phyloP scores from a whole-genome alignment of 2,797 vertebrate genomes.

The Poeciliopsis gracilis region DNA sequence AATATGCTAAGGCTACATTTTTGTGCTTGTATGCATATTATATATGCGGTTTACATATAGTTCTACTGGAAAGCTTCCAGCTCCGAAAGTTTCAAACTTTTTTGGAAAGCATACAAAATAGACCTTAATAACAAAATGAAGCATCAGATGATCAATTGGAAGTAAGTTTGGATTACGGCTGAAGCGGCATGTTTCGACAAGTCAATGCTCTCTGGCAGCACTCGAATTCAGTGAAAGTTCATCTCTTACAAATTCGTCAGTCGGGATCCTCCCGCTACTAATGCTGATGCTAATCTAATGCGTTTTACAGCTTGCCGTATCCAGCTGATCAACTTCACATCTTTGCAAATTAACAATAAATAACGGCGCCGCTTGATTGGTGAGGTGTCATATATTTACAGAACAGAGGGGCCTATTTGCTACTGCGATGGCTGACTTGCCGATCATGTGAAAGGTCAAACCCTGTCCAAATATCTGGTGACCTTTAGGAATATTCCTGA shows the following conservation, averaged over 20 bases:
- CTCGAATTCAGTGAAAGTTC: neutral
- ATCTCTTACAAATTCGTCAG: neutral
- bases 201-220: neutral
- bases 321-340: constrained; percentile 34
- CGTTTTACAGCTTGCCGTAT: neutral
- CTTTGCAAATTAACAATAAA: constrained; percentile 28
- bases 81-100: neutral
- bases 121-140: neutral
- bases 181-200: too few species aligned
- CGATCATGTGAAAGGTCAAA: constrained; percentile 81
- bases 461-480: constrained; percentile 85
- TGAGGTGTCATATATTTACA: constrained; percentile 66
- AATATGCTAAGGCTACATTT: neutral
- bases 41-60: neutral
- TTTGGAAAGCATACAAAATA: neutral
- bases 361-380: constrained; percentile 41
- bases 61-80: neutral
- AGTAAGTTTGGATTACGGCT: too few species aligned
- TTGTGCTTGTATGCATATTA: neutral
- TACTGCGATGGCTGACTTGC: constrained; percentile 71
- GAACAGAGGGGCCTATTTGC: constrained; percentile 69
- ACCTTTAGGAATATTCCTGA: constrained; percentile 81
- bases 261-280: neutral
- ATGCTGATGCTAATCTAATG: neutral
- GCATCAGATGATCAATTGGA: too few species aligned